Evolutionary conservation across 2,797 vertebrate genomes (phyloP), one percentile per base, ranked within the genome.

Genomic region (Muraenolepis orangiensis): DNA sequence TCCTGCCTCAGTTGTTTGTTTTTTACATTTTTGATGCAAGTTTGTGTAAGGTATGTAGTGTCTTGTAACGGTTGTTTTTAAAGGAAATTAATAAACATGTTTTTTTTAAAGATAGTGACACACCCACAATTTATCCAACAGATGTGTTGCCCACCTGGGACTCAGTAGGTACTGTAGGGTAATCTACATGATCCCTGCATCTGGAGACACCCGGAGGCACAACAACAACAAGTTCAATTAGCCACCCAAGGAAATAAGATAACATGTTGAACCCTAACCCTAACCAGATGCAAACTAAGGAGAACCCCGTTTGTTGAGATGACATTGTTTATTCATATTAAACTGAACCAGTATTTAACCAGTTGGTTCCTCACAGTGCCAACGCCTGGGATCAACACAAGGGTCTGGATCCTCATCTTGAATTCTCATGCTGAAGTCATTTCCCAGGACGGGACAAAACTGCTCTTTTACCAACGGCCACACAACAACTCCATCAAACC

Each of bases 281-380:
- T 46, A 34, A 78, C 69, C 14, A 20, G 4, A 81, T 80, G 66
- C 36, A 7, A 82, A 79, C 74, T 32, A 10, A 30, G 31, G 77
- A 72, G 72, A 51, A n/a, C n/a, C n/a, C 20, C 72, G 81, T 82
- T 80, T 57, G 57, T 78, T 73, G 57, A 79, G 73, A 84, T 30
- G 42, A 20, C 13, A 0, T n/a, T 32, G 64, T 76, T 84, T 34
- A 80, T 81, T 74, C 77, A 7, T 67, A 75, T 38, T 69, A 74
- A 82, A n/a, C n/a, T n/a, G n/a, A n/a, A n/a, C n/a, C n/a, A n/a
- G n/a, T 31, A 73, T 82, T 86, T 81, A 11, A 84, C 74, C 57
- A 23, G 66, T n/a, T 57, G 72, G 73, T 80, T 80, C 70, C 38
- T 20, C 68, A 77, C 51, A 82, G 20, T 23, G 23, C 83, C 78